Percentiles rank a stretch among this genome's conserved stretches.
phyloP scores from a whole-genome alignment of 2,888 invertebrate species.

The Noctua janthina region DNA sequence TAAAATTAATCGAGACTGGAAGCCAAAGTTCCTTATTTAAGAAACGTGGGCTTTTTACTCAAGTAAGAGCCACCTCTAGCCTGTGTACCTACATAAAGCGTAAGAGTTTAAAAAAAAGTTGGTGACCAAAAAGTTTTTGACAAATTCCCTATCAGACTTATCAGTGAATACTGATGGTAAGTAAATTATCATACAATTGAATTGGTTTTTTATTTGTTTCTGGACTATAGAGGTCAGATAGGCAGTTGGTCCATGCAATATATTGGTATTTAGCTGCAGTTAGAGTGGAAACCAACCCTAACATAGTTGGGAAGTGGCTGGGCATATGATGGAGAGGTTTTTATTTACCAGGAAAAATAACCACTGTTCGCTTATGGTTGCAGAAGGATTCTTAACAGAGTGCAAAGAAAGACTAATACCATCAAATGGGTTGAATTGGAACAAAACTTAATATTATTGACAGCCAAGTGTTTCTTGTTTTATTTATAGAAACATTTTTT shows the following conservation, averaged over 20 bases:
- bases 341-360: neutral
- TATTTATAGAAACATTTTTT: too few relatives aligned
- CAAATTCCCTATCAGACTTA: neutral
- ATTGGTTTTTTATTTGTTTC: neutral
- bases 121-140: neutral
- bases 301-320: neutral
- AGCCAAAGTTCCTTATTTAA: neutral
- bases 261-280: neutral
- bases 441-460: neutral
- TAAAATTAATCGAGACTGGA: constrained; percentile 8
- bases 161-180: constrained; percentile 32
- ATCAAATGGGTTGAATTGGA: neutral
- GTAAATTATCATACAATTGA: neutral
- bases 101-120: constrained; percentile 15
- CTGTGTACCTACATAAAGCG: accelerated
- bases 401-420: neutral
- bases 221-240: neutral
- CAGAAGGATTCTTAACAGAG: neutral
- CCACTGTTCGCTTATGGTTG: neutral
- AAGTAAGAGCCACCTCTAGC: too few relatives aligned
- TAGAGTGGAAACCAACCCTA: neutral
- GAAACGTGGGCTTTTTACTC: neutral
- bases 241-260: neutral
- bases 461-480: too few relatives aligned
- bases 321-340: neutral